Evolutionary conservation across 2,797 vertebrate species (phyloP).

Genomic region (Ctenosaura bakeri): DNA sequence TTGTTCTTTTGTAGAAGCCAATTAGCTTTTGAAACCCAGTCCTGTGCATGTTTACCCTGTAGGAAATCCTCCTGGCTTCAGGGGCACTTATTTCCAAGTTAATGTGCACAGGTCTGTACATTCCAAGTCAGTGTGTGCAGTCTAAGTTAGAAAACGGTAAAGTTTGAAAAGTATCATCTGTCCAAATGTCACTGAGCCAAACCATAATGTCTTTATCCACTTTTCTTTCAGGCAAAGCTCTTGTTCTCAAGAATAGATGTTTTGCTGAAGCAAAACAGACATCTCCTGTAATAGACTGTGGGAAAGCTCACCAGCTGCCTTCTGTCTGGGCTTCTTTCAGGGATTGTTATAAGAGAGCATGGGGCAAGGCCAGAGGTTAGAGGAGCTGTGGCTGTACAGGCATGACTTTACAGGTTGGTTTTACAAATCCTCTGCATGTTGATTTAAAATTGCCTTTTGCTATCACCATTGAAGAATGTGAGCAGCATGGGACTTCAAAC

Average conservation of each 20-base stretch:
- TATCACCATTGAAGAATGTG: not conserved
- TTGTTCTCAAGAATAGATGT: not conserved
- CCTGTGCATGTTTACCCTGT: not conserved
- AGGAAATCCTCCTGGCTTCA: not conserved
- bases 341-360: not conserved
- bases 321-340: not conserved
- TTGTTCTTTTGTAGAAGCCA: not conserved
- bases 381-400: not conserved
- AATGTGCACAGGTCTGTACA: not conserved
- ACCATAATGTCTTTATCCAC: constrained; percentile 19
- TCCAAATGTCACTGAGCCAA: constrained; percentile 20
- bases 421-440: not conserved
- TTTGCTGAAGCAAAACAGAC: constrained; percentile 17
- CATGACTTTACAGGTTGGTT: not conserved
- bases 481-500: not conserved
- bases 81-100: not conserved
- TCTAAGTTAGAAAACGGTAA: not conserved
- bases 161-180: constrained; percentile 17
- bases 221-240: not conserved
- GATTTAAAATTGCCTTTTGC: not conserved
- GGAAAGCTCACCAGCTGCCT: constrained; percentile 5
- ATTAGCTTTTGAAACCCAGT: not conserved
- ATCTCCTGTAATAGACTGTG: not conserved
- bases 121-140: not conserved
- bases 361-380: not conserved